A percentile compares a stretch with the other conserved stretches of the same genome.
Conservation (phyloP, 2,888 invertebrate genomes). For the Trissoscelio sp. region DNA sequence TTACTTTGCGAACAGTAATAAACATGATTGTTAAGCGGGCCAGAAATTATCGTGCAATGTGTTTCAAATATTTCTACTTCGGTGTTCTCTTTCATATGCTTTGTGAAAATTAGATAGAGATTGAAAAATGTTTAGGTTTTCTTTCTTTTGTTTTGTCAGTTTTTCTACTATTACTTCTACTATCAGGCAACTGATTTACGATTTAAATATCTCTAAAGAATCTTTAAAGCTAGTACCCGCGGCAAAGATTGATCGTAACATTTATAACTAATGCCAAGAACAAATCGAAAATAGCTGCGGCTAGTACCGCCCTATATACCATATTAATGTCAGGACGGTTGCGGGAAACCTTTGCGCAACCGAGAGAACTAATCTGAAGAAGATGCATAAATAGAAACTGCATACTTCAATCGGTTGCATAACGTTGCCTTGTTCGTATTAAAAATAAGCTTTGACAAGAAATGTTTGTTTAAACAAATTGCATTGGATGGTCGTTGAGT, state of each 20-base stretch:
- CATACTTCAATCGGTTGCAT: conserved; percentile 47
- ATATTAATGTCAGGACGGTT: conserved; percentile 63
- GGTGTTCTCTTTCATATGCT: too few species aligned
- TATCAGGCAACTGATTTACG: too few species aligned
- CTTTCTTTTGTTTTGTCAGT: too few species aligned
- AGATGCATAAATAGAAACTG: conserved; percentile 59
- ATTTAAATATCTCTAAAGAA: too few species aligned
- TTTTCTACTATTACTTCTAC: too few species aligned
- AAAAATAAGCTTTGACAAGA: conserved; percentile 7
- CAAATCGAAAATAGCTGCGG: conserved; percentile 38
- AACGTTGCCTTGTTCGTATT: conserved; percentile 20
- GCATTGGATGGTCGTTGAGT: conserved; percentile 1
- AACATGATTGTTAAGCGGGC: conserved; percentile 39
- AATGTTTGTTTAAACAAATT: conserved; percentile 21
- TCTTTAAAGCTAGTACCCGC: too few species aligned
- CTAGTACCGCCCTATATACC: conserved; percentile 52
- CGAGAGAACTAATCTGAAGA: conserved; percentile 44
- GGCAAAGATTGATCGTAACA: conserved; percentile 36
- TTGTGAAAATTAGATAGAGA: too few species aligned
- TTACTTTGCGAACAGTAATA: conserved; percentile 44
- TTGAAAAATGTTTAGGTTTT: too few species aligned
- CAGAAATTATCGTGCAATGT: conserved; percentile 21
- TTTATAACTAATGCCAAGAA: conserved; percentile 51
- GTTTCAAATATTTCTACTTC: not conserved
- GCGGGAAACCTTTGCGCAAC: conserved; percentile 64